Percentiles rank a stretch among this genome's conserved stretches.
Evolutionary conservation across 2,797 vertebrate genomes (phyloP).

Genomic region (Trichosurus vulpecula): DNA sequence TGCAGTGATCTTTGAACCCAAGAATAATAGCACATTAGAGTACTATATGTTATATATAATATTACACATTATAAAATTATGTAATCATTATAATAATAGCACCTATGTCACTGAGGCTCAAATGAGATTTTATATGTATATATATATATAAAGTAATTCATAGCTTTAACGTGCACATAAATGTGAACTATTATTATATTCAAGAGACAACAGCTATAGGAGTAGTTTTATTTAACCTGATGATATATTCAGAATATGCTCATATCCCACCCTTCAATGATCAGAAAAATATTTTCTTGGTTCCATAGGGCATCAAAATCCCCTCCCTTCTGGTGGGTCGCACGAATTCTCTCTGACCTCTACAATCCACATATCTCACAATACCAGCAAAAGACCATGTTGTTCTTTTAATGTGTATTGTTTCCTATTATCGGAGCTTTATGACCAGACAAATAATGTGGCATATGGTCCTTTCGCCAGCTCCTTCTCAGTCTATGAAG

Average conservation of each 20-base stretch:
- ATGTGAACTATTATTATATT: neutral
- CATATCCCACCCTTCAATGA: neutral
- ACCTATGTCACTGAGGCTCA: neutral
- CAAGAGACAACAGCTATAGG: neutral
- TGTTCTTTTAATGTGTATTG: neutral
- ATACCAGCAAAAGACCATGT: neutral
- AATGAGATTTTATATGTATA: neutral
- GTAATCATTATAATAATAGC: neutral
- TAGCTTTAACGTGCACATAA: neutral
- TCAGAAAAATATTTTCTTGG: neutral
- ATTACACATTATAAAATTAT: neutral
- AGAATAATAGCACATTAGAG: neutral
- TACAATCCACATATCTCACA: neutral
- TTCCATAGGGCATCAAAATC: neutral
- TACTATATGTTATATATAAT: neutral
- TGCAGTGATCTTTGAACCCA: neutral
- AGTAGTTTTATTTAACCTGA: neutral
- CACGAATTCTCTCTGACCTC: neutral
- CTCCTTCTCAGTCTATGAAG: neutral
- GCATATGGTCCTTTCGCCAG: neutral
- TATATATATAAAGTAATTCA: neutral
- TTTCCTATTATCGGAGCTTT: neutral
- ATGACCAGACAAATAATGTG: neutral
- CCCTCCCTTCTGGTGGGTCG: neutral
- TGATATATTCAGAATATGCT: neutral